Base-by-base conservation (phyloP, 2,797 vertebrate species). In the Artibeus jamaicensis region DNA sequence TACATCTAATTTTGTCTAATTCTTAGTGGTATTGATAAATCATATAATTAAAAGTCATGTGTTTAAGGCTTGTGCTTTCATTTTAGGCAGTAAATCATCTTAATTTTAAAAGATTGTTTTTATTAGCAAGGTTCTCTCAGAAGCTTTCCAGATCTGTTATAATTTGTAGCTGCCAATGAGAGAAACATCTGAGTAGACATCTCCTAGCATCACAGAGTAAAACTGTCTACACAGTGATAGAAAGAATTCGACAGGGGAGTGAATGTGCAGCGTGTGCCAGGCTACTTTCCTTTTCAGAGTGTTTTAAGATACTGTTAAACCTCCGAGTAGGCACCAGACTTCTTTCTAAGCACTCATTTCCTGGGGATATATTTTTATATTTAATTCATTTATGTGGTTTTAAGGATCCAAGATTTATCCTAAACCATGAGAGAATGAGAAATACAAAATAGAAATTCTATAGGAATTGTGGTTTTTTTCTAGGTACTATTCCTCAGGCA, bases 211-310 rank as follows among this genome's bases (percentile, higher is more conserved):
- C 71, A 77, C 53, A 86, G 59, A 73, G 9, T 39, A 71, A 93
- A 76, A 53, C n/a, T 39, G 2, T 81, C 62, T 42, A 16, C 24
- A 39, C 67, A 65, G 8, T 76, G 48, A 81, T 21, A n/a, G 12
- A 16, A 94, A 48, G 67, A 89, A 70, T 42, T 44, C 46, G 42
- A 76, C 65, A 84, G 84, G n/a, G 59, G 42, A 62, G 71, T 68
- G 18, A 62, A 77, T 68, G 18, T 32, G 77, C 44, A 86, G n/a
- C 5, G 19, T 32, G 11, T 50, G 65, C 46, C 67, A 44, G 46
- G 26, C 74, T 86, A 76, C 29, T 92, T 96, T 39, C 81, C 73
- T 96, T 89, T 91, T 88, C 89, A 93, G 32, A 94, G n/a, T 34
- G 76, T 71, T 50, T 29, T 42, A 24, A 39, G 29, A 89, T 48